Evolutionary conservation across 2,888 invertebrate species (phyloP).

Genomic region (Drosophila pseudotalamancana): DNA sequence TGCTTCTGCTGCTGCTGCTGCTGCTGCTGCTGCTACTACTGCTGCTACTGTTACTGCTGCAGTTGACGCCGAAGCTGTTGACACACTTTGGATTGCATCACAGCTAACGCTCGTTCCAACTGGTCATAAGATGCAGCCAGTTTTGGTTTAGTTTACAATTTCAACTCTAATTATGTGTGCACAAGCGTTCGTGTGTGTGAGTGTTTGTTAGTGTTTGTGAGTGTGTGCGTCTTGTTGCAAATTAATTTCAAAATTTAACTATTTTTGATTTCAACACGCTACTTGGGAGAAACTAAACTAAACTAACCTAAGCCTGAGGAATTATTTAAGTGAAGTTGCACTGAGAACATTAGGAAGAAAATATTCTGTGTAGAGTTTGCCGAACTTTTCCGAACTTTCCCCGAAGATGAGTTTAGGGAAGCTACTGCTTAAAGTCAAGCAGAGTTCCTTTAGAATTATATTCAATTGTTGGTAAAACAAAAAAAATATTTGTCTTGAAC

Average conservation of each 20-base stretch:
- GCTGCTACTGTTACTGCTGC: constrained; percentile 26
- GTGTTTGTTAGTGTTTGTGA: constrained; percentile 7
- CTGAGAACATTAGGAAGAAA: neutral
- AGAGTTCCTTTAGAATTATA: too few species aligned
- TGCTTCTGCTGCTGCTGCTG: constrained; percentile 31
- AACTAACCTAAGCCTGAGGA: neutral
- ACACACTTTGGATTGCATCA: constrained; percentile 79
- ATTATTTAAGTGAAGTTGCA: too few species aligned
- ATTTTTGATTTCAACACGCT: constrained; percentile 34
- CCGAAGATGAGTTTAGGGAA: too few species aligned
- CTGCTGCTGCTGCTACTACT: constrained; percentile 72
- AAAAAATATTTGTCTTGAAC: too few species aligned
- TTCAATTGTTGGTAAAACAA: too few species aligned
- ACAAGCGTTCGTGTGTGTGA: constrained; percentile 17
- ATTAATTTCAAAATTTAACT: constrained; percentile 69
- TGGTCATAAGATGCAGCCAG: constrained; percentile 72
- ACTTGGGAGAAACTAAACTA: neutral
- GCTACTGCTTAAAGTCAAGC: too few species aligned
- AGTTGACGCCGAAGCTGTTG: constrained; percentile 59
- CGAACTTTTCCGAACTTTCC: too few species aligned
- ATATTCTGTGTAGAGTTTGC: too few species aligned
- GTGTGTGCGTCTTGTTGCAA: constrained; percentile 22
- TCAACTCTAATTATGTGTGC: constrained; percentile 61
- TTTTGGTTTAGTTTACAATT: constrained; percentile 69
- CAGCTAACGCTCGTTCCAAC: constrained; percentile 12